Conservation (phyloP, 2,888 invertebrate genomes). For the Muschampia plurimacula region DNA sequence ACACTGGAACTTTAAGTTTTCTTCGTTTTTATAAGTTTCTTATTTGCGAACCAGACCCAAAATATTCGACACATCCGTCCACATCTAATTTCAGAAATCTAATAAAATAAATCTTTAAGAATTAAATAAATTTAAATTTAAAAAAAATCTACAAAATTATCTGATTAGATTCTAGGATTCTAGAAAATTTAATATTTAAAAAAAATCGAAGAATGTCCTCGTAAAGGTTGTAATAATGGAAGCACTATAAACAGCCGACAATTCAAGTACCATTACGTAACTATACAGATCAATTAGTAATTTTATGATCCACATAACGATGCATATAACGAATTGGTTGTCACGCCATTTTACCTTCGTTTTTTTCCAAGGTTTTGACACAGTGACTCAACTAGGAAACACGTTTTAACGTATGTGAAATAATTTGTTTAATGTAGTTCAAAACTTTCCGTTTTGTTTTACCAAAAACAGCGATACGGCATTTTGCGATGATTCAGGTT, state of each 20-base stretch:
- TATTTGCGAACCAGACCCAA: too few relatives aligned
- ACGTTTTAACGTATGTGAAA: constrained; percentile 21
- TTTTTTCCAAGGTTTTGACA: constrained; percentile 36
- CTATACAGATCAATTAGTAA: constrained; percentile 33
- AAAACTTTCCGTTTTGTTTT: constrained; percentile 33
- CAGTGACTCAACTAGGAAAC: constrained; percentile 38
- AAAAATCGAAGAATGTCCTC: background rate
- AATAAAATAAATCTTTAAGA: too few relatives aligned
- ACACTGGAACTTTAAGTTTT: too few relatives aligned
- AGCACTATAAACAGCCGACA: constrained; percentile 15
- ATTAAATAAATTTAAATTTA: too few relatives aligned
- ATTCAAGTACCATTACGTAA: constrained; percentile 36
- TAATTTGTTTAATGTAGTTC: constrained; percentile 20
- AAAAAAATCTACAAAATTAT: too few relatives aligned
- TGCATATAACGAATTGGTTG: constrained; percentile 37
- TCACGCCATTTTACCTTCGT: constrained; percentile 37
- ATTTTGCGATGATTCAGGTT: background rate
- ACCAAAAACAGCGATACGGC: constrained; percentile 21
- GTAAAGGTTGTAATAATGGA: background rate
- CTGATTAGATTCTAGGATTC: too few relatives aligned
- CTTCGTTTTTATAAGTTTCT: too few relatives aligned
- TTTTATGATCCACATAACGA: constrained; percentile 38
- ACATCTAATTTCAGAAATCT: too few relatives aligned
- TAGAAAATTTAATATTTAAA: background rate
- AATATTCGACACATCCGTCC: too few relatives aligned